These are phyloP conservation scores for Drosophila guanche DNA, from an alignment of 1,140 invertebrate species.

Conservation along the genomic window DNA sequence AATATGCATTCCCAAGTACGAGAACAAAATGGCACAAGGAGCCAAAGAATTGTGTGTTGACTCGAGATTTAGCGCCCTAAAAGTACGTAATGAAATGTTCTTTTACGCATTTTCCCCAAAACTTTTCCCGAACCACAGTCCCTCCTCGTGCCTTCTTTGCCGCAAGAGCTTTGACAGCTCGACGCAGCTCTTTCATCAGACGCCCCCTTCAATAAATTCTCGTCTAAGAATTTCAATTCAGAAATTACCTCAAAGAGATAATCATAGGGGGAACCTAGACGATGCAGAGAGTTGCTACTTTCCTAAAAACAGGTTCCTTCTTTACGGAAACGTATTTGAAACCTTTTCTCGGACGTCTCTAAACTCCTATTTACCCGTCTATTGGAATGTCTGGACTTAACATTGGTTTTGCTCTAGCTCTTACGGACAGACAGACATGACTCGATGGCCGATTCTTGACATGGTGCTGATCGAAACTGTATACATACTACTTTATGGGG, in stretches of 20 bases:
- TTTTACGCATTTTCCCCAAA: conserved; percentile 43
- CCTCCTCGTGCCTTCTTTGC: conserved; percentile 4
- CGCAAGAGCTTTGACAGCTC: conserved; percentile 21
- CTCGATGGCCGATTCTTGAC: too few relatives aligned
- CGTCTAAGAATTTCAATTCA: conserved; percentile 7
- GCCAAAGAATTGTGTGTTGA: conserved; percentile 55
- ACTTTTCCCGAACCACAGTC: conserved; percentile 13
- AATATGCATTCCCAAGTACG: conserved; percentile 55
- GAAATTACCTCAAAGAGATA: conserved; percentile 29
- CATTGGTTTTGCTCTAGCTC: too few relatives aligned
- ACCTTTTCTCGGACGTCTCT: too few relatives aligned
- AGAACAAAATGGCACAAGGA: conserved; percentile 44
- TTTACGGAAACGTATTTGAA: too few relatives aligned
- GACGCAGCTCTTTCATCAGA: conserved; percentile 15
- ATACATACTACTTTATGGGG: too few relatives aligned
- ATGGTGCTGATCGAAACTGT: too few relatives aligned
- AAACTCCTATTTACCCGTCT: too few relatives aligned
- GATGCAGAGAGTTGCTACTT: too few relatives aligned
- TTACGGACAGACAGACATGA: too few relatives aligned
- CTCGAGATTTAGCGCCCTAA: conserved; percentile 37
- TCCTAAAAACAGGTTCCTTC: too few relatives aligned
- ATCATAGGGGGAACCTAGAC: neutral
- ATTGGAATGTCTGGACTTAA: too few relatives aligned
- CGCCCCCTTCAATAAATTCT: conserved; percentile 30
- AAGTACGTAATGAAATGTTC: conserved; percentile 51